Base-by-base conservation (phyloP, 2,113 vertebrate species). In the Amblyopsis rosae region DNA sequence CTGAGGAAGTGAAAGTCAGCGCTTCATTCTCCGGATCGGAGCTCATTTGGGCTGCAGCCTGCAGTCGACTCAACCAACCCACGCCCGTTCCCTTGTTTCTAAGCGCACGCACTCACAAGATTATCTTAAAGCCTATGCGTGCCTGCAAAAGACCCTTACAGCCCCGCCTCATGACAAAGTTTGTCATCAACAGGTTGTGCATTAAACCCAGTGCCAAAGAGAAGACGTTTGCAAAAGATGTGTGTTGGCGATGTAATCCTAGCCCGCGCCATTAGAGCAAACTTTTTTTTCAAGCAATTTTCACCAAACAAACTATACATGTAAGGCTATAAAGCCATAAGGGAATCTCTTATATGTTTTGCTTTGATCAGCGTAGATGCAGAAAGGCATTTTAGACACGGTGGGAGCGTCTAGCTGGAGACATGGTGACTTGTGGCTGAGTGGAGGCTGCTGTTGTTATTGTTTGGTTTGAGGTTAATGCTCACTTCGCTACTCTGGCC, bases 361-460 rank as follows among this genome's bases (percentile, higher is more conserved):
- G 56, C 69, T 87, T 84, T 89, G 80, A 86, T 85, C 75, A 67
- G 19, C 53, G 45, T 75, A 79, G 66, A 76, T 80, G 80, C 51
- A 81, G 80, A 76, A 49, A 53, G 15, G 55, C 35, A 50, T 67
- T 67, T 26, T 77, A 54, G 72, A 45, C 59, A 4, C 6, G 16
- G 57, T 33, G 68, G 12, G 58, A 15, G 58, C 72, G 76, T 88
- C 81, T 73, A 76, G 76, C 70, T 75, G 75, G 63, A 80, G 77
- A 81, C 70, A 67, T 50, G 67, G 59, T 26, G 57, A 11, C 57
- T 80, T 72, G 66, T 4, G 62, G 76, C 61, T 63, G 67, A 32
- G 16, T 67, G 68, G 72, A 67, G 74, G 71, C 69, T 69, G 60
- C 26, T 79, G 74, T 73, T 80, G 72, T 79, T 85, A 71, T 86